These are phyloP conservation scores for Lucilia cuprina DNA, from an alignment of 1,140 invertebrate species.

Conservation along the genomic window DNA sequence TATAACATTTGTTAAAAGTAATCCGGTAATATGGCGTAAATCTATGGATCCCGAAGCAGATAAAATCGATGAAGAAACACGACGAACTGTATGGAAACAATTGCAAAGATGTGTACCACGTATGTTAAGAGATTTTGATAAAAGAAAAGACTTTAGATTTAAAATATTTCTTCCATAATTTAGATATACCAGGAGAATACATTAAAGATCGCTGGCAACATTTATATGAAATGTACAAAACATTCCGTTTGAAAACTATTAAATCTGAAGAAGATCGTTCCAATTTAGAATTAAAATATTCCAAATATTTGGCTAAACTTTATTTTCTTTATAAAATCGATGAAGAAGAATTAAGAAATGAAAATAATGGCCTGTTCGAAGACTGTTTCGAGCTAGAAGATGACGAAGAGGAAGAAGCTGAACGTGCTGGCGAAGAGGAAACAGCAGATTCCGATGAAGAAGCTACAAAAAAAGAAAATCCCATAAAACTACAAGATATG, in stretches of 20 bases:
- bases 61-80: conserved; percentile 55
- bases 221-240: conserved; percentile 60
- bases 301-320: conserved; percentile 55
- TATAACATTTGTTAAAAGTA: conserved; percentile 59
- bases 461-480: conserved; percentile 40
- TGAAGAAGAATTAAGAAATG: conserved; percentile 55
- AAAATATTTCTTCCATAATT: background rate
- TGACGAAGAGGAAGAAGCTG: background rate
- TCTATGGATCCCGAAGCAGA: conserved; percentile 53
- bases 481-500: conserved; percentile 51
- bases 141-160: too few species aligned
- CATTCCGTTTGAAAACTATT: conserved; percentile 57
- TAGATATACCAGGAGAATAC: conserved; percentile 45
- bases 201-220: conserved; percentile 57
- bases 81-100: conserved; percentile 53
- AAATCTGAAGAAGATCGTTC: conserved; percentile 49
- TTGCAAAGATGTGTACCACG: conserved; percentile 50
- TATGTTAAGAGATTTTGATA: background rate
- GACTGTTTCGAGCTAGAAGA: conserved; percentile 26
- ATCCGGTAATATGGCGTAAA: conserved; percentile 58
- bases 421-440: background rate
- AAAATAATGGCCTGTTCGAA: conserved; percentile 43
- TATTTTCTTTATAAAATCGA: conserved; percentile 59
- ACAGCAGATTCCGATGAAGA: background rate
- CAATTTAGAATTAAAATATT: conserved; percentile 56